phyloP scores from a whole-genome alignment of 2,113 vertebrate genomes.

The Apteryx owenii region DNA sequence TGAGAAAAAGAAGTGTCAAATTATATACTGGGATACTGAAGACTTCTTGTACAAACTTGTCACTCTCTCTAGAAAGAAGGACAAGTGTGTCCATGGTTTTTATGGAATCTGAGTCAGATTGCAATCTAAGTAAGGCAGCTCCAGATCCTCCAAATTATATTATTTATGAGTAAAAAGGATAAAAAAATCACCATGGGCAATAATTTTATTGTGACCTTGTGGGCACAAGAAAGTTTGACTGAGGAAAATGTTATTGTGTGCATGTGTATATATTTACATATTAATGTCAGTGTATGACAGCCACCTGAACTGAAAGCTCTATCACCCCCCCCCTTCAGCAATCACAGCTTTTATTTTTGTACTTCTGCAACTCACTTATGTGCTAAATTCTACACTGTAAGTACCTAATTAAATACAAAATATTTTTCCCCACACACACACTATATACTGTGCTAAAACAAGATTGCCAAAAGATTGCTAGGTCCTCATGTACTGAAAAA shows the following conservation, averaged over 20 bases:
- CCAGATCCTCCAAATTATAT: background rate
- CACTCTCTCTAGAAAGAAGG: background rate
- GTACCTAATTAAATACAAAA: background rate
- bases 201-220: conserved; percentile 18
- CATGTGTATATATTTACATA: conserved; percentile 15
- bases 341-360: conserved; percentile 5
- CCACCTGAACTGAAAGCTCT: background rate
- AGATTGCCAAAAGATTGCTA: background rate
- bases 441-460: background rate
- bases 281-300: background rate
- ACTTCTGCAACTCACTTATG: background rate
- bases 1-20: background rate
- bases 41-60: background rate
- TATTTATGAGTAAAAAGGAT: background rate
- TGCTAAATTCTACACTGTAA: background rate
- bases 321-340: background rate
- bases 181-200: background rate
- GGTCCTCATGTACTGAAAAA: background rate
- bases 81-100: background rate
- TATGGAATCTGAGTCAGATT: background rate
- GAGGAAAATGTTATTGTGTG: background rate
- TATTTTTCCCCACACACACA: background rate
- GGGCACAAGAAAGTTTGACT: background rate
- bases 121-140: background rate
- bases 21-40: background rate